Evolutionary conservation across 1,140 invertebrate genomes (phyloP).

Genomic region (Neuroterus valhalla): DNA sequence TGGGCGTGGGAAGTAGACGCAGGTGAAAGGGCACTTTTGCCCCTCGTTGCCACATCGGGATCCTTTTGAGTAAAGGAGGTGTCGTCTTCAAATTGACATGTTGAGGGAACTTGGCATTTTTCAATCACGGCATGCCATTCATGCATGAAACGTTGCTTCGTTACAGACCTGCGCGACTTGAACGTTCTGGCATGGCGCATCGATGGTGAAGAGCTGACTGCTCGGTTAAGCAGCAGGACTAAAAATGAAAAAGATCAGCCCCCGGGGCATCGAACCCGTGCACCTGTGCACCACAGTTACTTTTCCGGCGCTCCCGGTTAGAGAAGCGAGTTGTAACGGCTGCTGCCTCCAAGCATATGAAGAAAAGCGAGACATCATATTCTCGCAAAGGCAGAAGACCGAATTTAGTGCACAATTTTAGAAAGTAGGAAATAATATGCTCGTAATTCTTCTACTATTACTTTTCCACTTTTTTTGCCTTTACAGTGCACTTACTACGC

Average conservation of each 20-base stretch:
- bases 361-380: constrained; percentile 16
- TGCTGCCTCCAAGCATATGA: constrained; percentile 1
- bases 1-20: not conserved
- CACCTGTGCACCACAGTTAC: constrained; percentile 50
- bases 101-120: constrained; percentile 40
- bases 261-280: constrained; percentile 53
- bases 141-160: constrained; percentile 48
- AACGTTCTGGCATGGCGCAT: not conserved
- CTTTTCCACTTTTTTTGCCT: not conserved
- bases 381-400: not conserved
- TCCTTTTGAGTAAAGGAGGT: constrained; percentile 25
- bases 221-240: constrained; percentile 45
- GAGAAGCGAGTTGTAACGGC: constrained; percentile 49
- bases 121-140: constrained; percentile 9
- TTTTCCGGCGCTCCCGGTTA: constrained; percentile 50
- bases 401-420: not conserved
- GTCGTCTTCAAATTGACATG: constrained; percentile 44
- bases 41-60: not conserved
- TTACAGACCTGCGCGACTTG: constrained; percentile 42
- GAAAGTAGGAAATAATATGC: not conserved
- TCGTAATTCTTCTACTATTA: constrained; percentile 4
- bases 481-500: not conserved
- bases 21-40: constrained; percentile 9
- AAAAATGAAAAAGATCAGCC: constrained; percentile 52
- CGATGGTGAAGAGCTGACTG: constrained; percentile 19